Conservation (phyloP, 2,113 vertebrate genomes). For the Chitala chitala region DNA sequence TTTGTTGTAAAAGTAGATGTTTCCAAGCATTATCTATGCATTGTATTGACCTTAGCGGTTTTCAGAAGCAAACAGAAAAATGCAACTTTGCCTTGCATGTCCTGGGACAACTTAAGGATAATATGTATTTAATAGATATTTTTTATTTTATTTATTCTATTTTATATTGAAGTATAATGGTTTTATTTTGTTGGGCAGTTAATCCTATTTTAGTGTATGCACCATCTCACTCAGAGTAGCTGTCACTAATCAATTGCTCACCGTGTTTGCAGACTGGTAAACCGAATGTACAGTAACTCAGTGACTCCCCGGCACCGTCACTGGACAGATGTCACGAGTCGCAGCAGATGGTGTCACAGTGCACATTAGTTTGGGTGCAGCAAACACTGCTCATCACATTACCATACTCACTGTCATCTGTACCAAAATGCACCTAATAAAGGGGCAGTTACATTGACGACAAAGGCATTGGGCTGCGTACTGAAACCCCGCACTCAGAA, state of each 20-base stretch:
- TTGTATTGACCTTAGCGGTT: conserved; percentile 70
- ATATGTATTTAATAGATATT: conserved; percentile 74
- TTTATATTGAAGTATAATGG: conserved; percentile 86
- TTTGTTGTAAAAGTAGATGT: conserved; percentile 62
- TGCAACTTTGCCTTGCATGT: conserved; percentile 70
- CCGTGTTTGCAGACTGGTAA: conserved; percentile 50
- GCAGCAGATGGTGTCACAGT: not conserved
- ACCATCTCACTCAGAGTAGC: conserved; percentile 51
- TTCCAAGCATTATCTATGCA: conserved; percentile 80
- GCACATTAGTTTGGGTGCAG: not conserved
- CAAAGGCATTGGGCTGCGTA: not conserved
- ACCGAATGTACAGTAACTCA: conserved; percentile 39
- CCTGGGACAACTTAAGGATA: conserved; percentile 58
- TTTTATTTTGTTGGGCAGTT: conserved; percentile 59
- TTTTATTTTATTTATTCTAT: conserved; percentile 99
- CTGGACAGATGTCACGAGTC: not conserved
- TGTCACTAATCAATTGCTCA: conserved; percentile 52
- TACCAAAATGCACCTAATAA: not conserved
- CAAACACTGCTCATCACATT: not conserved
- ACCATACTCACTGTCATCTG: not conserved
- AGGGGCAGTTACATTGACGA: not conserved
- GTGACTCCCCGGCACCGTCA: conserved; percentile 21
- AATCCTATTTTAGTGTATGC: conserved; percentile 55
- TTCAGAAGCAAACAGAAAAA: conserved; percentile 57
- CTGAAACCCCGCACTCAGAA: too few species aligned